Evolutionary conservation across 2,888 invertebrate genomes (phyloP), one percentile per base, ranked within the genome.

Genomic region (Anticlea derivata): DNA sequence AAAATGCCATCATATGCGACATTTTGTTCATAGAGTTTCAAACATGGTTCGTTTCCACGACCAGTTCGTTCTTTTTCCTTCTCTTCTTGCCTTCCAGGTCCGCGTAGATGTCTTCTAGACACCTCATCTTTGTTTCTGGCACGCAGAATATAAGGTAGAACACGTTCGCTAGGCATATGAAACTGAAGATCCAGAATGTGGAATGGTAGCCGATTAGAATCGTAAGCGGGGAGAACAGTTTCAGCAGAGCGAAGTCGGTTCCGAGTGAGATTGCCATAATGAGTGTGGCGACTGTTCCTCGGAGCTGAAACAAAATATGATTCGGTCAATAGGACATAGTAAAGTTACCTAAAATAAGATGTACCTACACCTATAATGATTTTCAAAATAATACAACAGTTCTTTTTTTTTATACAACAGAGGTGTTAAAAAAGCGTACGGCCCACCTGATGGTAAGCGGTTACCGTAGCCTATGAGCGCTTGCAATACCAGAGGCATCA

Each of bases 41-140:
- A 23, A 81, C 70, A 24, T 78, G 73, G 56, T 78, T 76, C 0
- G 71, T 74, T 54, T 83, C 84, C 0, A 75, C 77, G 0, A 77
- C 62, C 2, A 10, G n/a, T 1, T 69, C 61, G 3, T 62, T 62
- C 5, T 68, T 68, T 41, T 63, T 73, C 39, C 60, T 70, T 43
- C 88, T 82, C 23, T 83, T 83, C 48, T 80, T 86, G 0, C 93
- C 94, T 61, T 94, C 93, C 70, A 97, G 91, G 66, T 95, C 94
- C 27, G 94, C 93, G 76, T 97, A 97, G 68, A 99, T 98, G 62
- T 98, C 98, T 80, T 98, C 97, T 47, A 98, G 90, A 37, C 94
- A 95, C 73, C 96, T 94, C 63, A 97, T 98, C 73, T 96, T 96
- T 0, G 98, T 99, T 85, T 99, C 98, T 1, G 98, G 98, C n/a